Evolutionary conservation across 2,888 invertebrate species (phyloP), one percentile per base, ranked within the genome.

Genomic region (Caenorhabditis zanzibari): DNA sequence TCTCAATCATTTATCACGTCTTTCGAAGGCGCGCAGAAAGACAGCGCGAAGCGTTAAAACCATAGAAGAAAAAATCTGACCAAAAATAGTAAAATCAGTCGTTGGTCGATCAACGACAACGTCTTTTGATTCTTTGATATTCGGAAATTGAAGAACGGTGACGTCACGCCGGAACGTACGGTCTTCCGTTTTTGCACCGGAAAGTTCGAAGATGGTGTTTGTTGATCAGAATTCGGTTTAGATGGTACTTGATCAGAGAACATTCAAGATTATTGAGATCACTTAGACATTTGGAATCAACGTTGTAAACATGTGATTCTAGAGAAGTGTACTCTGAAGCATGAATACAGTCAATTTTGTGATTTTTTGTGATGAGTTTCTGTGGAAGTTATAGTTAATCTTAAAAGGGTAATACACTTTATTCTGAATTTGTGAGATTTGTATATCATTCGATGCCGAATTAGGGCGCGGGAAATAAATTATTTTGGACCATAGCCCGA

Each of bases 51-150:
- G 66, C 54, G 72, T 58, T 49, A 72, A 80, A 73, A 68, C 49
- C 41, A 64, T 56, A 26, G 63, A 54, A 44, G 26, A 44, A 79
- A 64, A 72, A 64, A 61, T 68, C 69, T 61, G 61, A 68, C 61
- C 69, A 54, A 69, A 74, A 79, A 79, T 71, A 64, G 79, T 71
- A 77, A 63, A 61, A 41, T 56, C 38, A 68, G 75, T 75, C 81
- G 16, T 75, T 75, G 81, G 64, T 71, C 75, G 81, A 63, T 75
- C 71, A 81, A 81, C 74, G 75, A 81, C 75, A 64, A 74, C 68
- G 35, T 64, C 14, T 44, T 35, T 28, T 69, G 59, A 49, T 54
- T 24, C 63, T 71, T 63, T 77, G 77, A 77, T 71, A 63, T 56
- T 64, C 54, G 71, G 47, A 71, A 71, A 14, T 38, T n/a, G 38